Conservation (phyloP, 2,797 vertebrate genomes). For the Bufotes viridis region DNA sequence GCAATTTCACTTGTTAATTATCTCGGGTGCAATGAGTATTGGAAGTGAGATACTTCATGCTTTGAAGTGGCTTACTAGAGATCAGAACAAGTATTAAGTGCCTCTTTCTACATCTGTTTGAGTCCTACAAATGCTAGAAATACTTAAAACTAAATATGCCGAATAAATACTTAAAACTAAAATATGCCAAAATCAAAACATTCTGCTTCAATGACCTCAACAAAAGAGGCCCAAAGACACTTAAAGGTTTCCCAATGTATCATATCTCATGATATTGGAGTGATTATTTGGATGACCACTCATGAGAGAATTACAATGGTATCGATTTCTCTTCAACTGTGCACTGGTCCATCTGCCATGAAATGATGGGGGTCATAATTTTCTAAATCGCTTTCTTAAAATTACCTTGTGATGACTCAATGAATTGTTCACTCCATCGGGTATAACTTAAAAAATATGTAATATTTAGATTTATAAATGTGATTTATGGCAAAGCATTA, state of each 20-base stretch:
- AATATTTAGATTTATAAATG: not conserved
- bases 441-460: not conserved
- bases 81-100: not conserved
- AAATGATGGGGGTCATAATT: conserved; percentile 1
- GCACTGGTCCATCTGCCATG: not conserved
- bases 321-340: not conserved
- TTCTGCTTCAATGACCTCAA: conserved; percentile 6
- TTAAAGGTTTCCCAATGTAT: conserved; percentile 1
- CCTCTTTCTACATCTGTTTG: not conserved
- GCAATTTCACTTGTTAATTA: not conserved
- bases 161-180: not conserved
- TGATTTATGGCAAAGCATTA: not conserved
- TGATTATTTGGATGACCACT: conserved; percentile 27
- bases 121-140: not conserved
- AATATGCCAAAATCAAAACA: conserved; percentile 4
- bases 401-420: not conserved
- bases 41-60: not conserved
- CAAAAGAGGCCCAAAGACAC: conserved; percentile 7
- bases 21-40: not conserved
- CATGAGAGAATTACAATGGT: not conserved
- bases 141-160: not conserved
- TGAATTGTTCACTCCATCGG: not conserved
- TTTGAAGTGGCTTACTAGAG: not conserved
- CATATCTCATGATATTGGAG: not conserved
- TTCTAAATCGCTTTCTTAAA: not conserved